A percentile compares a stretch with the other conserved stretches of the same genome.
phyloP scores from a whole-genome alignment of 1,140 invertebrate genomes.

The Hypothenemus hampei region DNA sequence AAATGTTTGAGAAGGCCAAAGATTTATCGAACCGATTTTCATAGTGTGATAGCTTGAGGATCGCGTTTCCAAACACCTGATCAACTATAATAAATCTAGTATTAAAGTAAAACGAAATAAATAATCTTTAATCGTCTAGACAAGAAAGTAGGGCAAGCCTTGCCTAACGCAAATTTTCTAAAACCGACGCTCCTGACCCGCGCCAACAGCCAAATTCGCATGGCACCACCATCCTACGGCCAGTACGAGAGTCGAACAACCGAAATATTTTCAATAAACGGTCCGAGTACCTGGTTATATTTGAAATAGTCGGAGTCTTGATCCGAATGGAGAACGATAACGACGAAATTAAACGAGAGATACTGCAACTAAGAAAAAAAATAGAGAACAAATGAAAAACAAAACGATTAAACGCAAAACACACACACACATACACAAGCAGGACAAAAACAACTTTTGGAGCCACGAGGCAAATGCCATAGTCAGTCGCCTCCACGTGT shows the following conservation, averaged over 20 bases:
- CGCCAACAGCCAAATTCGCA: conserved; percentile 4
- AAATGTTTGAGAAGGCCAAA: too few species aligned
- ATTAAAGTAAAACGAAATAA: too few species aligned
- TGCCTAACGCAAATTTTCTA: conserved; percentile 14
- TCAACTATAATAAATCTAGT: too few species aligned
- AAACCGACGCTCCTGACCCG: conserved; percentile 16
- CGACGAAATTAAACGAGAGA: background rate
- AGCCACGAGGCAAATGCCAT: conserved; percentile 28
- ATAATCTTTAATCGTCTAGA: conserved; percentile 5
- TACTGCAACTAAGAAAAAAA: background rate
- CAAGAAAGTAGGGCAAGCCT: conserved; percentile 17
- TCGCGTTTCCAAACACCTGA: too few species aligned
- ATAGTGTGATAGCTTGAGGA: too few species aligned
- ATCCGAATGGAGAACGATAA: background rate
- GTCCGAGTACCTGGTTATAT: too few species aligned
- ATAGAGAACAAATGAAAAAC: background rate
- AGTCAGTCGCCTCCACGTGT: conserved; percentile 45
- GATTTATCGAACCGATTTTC: too few species aligned
- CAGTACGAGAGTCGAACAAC: too few species aligned
- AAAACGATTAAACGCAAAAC: conserved; percentile 1
- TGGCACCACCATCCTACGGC: too few species aligned
- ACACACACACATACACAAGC: too few species aligned
- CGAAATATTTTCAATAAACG: too few species aligned
- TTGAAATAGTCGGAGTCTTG: background rate
- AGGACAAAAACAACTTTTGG: conserved; percentile 18